These are phyloP conservation scores for Rhopalosiphum padi DNA, from an alignment of 1,140 invertebrate species.

Conservation along the genomic window DNA sequence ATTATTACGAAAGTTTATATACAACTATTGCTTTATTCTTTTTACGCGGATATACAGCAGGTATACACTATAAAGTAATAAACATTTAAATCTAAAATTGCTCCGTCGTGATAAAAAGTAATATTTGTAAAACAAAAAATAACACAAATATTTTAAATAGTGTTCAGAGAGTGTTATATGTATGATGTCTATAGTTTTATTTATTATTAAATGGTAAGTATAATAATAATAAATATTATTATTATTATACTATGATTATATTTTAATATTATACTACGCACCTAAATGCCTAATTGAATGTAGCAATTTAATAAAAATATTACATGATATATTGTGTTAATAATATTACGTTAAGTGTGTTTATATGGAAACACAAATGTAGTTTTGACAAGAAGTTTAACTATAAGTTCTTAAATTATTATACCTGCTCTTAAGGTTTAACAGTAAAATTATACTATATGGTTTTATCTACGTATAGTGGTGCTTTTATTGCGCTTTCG, in stretches of 20 bases:
- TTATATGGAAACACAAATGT: neutral
- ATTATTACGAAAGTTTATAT: slow-evolving; percentile 2
- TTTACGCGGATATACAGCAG: neutral
- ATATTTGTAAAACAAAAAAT: neutral
- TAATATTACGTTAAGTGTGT: neutral
- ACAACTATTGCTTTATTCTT: neutral
- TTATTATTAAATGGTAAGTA: neutral
- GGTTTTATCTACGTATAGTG: neutral
- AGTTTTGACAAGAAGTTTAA: slow-evolving; percentile 16
- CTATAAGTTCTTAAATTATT: neutral
- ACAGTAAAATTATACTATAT: neutral
- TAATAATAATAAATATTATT: too few species aligned
- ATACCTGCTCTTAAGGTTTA: neutral
- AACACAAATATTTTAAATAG: neutral
- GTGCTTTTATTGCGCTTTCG: neutral
- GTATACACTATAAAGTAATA: neutral
- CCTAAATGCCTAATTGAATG: neutral
- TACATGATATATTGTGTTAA: neutral
- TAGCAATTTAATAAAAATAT: neutral
- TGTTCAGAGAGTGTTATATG: neutral
- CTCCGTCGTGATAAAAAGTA: neutral
- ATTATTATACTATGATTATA: neutral
- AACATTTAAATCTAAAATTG: neutral
- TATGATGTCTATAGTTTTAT: neutral
- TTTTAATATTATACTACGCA: neutral